Percentiles rank a stretch among this genome's conserved stretches.
These are phyloP conservation scores for Heliconius hewitsoni DNA, from an alignment of 1,140 invertebrate species.

Conservation along the genomic window DNA sequence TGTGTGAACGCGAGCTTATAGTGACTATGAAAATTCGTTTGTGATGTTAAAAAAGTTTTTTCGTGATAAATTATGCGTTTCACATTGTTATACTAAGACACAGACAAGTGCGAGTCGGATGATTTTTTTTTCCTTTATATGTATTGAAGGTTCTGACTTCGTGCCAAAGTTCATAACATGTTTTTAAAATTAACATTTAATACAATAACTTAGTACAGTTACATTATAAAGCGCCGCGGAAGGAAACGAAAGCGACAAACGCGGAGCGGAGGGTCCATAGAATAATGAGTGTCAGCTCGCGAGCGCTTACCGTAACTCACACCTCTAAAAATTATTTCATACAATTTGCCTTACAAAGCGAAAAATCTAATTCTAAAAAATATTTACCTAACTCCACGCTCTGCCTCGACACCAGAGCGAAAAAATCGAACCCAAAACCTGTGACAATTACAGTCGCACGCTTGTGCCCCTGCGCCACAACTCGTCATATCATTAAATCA, in stretches of 20 bases:
- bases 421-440: too few relatives aligned
- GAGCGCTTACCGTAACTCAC: conserved; percentile 21
- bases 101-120: too few relatives aligned
- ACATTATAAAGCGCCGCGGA: conserved; percentile 18
- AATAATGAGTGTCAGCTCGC: conserved; percentile 22
- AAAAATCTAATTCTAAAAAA: background rate
- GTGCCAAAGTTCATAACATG: too few relatives aligned
- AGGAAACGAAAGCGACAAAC: conserved; percentile 27
- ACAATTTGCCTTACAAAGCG: conserved; percentile 12
- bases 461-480: too few relatives aligned
- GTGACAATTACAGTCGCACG: too few relatives aligned
- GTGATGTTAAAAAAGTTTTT: too few relatives aligned
- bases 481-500: background rate
- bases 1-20: too few relatives aligned
- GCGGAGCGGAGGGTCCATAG: conserved; percentile 19
- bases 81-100: too few relatives aligned
- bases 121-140: too few relatives aligned
- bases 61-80: background rate
- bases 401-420: too few relatives aligned
- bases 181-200: background rate
- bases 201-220: conserved; percentile 14
- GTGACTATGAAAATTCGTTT: too few relatives aligned
- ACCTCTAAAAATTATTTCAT: conserved; percentile 22
- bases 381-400: background rate
- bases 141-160: too few relatives aligned